These are phyloP conservation scores for Rousettus leschenaultii DNA, from an alignment of 2,113 vertebrate genomes.

Conservation along the genomic window DNA sequence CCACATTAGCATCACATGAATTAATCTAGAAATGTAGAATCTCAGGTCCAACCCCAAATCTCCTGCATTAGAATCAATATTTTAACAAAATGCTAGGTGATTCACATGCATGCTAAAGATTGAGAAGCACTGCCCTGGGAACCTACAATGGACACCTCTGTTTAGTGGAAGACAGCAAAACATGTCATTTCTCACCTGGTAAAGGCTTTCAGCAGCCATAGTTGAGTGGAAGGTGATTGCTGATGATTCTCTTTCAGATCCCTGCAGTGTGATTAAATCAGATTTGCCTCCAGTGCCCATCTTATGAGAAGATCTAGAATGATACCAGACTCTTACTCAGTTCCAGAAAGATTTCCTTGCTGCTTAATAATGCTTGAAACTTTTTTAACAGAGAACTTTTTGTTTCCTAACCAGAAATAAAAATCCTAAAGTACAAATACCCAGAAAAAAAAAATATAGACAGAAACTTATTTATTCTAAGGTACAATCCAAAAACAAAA, in stretches of 20 bases:
- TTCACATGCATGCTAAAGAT: neutral
- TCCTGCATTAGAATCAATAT: neutral
- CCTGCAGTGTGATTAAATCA: neutral
- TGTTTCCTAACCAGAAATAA: neutral
- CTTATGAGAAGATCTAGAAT: neutral
- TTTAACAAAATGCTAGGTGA: neutral
- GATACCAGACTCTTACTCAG: neutral
- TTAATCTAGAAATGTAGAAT: neutral
- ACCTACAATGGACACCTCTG: neutral
- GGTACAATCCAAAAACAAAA: constrained; percentile 6
- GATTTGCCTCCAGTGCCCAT: neutral
- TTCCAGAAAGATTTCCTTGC: neutral
- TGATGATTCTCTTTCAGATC: neutral
- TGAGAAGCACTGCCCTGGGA: neutral
- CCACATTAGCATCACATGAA: neutral
- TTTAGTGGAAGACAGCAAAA: neutral
- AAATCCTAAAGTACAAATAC: constrained; percentile 7
- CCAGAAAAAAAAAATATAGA: constrained; percentile 1
- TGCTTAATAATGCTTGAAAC: constrained; percentile 21
- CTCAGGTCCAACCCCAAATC: neutral
- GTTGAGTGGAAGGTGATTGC: neutral
- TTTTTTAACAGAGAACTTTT: neutral
- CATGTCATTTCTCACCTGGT: neutral
- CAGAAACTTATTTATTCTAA: constrained; percentile 14
- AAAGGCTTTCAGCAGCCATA: neutral